Percentiles rank a stretch among this genome's conserved stretches.
phyloP scores from a whole-genome alignment of 2,888 invertebrate species.

The Eupithecia abbreviata region DNA sequence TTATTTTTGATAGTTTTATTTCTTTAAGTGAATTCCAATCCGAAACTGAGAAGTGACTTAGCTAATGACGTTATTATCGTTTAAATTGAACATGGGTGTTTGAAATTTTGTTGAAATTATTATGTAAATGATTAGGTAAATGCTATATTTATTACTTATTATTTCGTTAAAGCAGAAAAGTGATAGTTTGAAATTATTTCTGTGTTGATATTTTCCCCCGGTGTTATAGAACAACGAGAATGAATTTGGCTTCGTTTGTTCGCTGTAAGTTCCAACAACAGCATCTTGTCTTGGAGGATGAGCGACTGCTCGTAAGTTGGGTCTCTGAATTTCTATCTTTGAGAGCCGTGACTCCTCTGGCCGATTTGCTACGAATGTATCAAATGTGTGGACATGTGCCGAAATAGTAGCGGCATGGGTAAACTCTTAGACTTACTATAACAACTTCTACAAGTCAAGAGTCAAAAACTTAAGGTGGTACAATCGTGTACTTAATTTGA shows the following conservation, averaged over 20 bases:
- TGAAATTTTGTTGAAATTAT: slow-evolving; percentile 84
- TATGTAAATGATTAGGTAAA: slow-evolving; percentile 82
- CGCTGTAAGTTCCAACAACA: slow-evolving; percentile 54
- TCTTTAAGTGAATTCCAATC: slow-evolving; percentile 81
- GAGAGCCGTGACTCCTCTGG: not conserved
- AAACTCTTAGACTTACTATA: slow-evolving; percentile 43
- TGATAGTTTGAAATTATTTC: slow-evolving; percentile 82
- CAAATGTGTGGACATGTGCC: slow-evolving; percentile 74
- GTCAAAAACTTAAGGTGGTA: slow-evolving; percentile 49
- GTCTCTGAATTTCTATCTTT: not conserved
- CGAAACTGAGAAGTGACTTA: slow-evolving; percentile 77
- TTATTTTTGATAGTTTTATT: slow-evolving; percentile 84
- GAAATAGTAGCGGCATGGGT: slow-evolving; percentile 51
- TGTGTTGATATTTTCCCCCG: slow-evolving; percentile 79
- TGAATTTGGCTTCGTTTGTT: slow-evolving; percentile 67
- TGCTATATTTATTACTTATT: slow-evolving; percentile 79
- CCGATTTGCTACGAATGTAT: slow-evolving; percentile 42
- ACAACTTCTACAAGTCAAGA: slow-evolving; percentile 36
- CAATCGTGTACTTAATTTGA: slow-evolving; percentile 66
- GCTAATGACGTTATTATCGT: slow-evolving; percentile 78
- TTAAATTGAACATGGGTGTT: slow-evolving; percentile 77
- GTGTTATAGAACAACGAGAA: slow-evolving; percentile 70
- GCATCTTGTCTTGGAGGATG: slow-evolving; percentile 55
- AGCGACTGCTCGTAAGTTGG: slow-evolving; percentile 38
- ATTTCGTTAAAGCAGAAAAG: slow-evolving; percentile 77